These are phyloP conservation scores for Euphydryas editha DNA, from an alignment of 2,888 invertebrate genomes.

Conservation along the genomic window DNA sequence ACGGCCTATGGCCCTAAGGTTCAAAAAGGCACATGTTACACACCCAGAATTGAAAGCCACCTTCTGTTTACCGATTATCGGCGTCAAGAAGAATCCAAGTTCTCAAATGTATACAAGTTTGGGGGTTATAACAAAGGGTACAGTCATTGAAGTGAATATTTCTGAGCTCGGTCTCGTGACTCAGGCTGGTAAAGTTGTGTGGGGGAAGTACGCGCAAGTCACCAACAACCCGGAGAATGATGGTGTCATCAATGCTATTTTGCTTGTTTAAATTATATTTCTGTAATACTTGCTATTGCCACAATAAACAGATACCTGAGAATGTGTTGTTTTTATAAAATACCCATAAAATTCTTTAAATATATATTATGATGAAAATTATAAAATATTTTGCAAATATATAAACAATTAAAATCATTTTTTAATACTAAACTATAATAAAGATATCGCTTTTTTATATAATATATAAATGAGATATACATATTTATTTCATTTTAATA, in stretches of 20 bases:
- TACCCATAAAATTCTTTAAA: not conserved
- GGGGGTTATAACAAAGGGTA: constrained; percentile 99
- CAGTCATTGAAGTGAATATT: constrained; percentile 98
- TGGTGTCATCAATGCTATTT: constrained; percentile 99
- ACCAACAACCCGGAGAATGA: constrained; percentile 99
- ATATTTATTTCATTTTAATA: too few species aligned
- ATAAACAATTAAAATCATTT: not conserved
- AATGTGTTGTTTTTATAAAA: constrained; percentile 31
- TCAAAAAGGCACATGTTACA: constrained; percentile 99
- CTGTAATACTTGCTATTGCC: constrained; percentile 27
- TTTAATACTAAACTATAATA: too few species aligned
- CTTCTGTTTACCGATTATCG: constrained; percentile 98
- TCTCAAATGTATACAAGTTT: constrained; percentile 98
- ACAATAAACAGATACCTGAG: constrained; percentile 40
- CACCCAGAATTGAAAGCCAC: constrained; percentile 99
- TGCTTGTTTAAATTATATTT: constrained; percentile 89
- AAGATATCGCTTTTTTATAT: too few species aligned
- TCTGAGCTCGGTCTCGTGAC: constrained; percentile 99
- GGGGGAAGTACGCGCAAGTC: constrained; percentile 99
- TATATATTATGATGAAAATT: not conserved
- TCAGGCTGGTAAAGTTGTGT: constrained; percentile 99
- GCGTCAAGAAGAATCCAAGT: constrained; percentile 99
- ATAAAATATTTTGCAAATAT: not conserved
- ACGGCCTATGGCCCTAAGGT: constrained; percentile 97
- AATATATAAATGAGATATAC: too few species aligned